Evolutionary conservation across 2,797 vertebrate genomes (phyloP).

Genomic region (Melanogrammus aeglefinus): DNA sequence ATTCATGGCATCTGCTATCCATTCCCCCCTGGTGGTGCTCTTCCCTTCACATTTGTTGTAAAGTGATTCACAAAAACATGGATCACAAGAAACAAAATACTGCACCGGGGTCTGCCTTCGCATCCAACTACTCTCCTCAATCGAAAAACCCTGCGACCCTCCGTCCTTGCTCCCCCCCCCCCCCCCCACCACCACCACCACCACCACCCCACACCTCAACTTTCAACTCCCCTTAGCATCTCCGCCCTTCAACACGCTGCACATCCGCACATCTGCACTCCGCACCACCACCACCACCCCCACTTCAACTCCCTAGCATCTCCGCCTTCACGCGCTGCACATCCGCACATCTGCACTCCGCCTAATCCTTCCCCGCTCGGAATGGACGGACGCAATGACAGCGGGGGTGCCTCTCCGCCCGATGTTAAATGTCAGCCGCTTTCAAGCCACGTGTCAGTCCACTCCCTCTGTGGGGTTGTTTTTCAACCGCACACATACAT

Average conservation of each 20-base stretch:
- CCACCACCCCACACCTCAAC: no score
- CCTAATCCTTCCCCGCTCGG: slow-evolving; percentile 58
- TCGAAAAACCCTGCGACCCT: neutral
- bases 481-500: neutral
- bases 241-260: no score
- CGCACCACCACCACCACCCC: neutral
- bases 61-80: neutral
- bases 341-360: slow-evolving; percentile 60
- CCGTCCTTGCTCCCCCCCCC: neutral
- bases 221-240: neutral
- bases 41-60: neutral
- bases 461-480: neutral
- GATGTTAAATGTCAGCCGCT: slow-evolving; percentile 61
- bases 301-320: neutral
- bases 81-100: neutral
- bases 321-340: neutral
- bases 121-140: neutral
- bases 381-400: slow-evolving; percentile 63
- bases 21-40: neutral
- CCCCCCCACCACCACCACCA: no score
- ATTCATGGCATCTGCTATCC: neutral
- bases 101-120: neutral
- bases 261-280: slow-evolving; percentile 59
- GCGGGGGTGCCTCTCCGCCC: slow-evolving; percentile 53
- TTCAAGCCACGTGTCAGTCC: slow-evolving; percentile 66